Conservation (phyloP, 2,888 invertebrate species). For the Leptopilina drosophilae region DNA sequence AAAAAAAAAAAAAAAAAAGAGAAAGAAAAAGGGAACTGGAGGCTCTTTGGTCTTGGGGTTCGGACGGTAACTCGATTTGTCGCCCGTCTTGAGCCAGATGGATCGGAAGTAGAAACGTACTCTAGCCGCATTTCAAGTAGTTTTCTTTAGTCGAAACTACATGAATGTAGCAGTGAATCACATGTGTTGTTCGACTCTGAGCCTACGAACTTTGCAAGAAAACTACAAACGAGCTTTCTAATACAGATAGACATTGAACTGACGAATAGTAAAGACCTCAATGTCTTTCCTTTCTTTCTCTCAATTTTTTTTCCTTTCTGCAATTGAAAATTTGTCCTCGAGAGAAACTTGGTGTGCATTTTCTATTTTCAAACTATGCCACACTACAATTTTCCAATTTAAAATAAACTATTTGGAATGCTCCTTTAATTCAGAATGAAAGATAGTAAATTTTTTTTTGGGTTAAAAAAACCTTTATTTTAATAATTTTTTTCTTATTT, state of each 20-base stretch:
- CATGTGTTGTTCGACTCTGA: slow-evolving; percentile 26
- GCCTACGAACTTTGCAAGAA: slow-evolving; percentile 10
- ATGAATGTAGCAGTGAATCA: slow-evolving; percentile 35
- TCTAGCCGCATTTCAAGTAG: slow-evolving; percentile 71
- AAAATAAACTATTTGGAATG: too few species aligned
- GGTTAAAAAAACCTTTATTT: too few species aligned
- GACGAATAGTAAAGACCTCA: neutral
- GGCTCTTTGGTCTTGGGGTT: slow-evolving; percentile 71
- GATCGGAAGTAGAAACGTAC: slow-evolving; percentile 73
- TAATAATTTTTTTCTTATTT: too few species aligned
- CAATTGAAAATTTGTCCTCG: neutral
- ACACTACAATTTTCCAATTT: neutral
- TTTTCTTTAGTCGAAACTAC: slow-evolving; percentile 8
- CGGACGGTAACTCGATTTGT: slow-evolving; percentile 72
- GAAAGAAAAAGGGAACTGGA: slow-evolving; percentile 54
- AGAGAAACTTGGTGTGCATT: neutral
- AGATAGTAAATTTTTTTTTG: too few species aligned
- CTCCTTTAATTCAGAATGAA: too few species aligned
- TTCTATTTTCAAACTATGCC: too few species aligned
- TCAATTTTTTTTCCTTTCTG: neutral
- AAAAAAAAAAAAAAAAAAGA: neutral
- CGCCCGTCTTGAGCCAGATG: slow-evolving; percentile 73
- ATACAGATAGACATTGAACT: slow-evolving; percentile 25
- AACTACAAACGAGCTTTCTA: slow-evolving; percentile 32
- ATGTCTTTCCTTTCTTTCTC: neutral